Conservation (phyloP, 1,140 invertebrate genomes). For the Bombus confusus region DNA sequence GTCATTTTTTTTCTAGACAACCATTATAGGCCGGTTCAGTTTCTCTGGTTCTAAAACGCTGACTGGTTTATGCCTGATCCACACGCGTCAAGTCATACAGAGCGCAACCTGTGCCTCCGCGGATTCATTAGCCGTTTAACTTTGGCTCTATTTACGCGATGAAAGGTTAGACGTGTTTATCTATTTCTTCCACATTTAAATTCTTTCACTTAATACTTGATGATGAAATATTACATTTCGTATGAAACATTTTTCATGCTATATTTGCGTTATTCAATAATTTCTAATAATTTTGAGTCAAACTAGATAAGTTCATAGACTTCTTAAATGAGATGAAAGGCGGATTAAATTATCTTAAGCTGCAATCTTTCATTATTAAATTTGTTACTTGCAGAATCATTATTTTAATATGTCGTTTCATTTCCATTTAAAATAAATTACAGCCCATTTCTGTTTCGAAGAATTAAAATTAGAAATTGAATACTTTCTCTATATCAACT, state of each 20-base stretch:
- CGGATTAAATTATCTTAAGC: too few species aligned
- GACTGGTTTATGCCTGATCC: conserved; percentile 57
- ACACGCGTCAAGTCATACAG: conserved; percentile 16
- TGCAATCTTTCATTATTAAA: too few species aligned
- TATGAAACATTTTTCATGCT: too few species aligned
- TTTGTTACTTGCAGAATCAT: too few species aligned
- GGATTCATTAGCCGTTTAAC: background rate
- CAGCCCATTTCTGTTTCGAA: background rate
- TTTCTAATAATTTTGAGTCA: too few species aligned
- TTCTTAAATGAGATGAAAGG: too few species aligned
- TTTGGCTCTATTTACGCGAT: background rate
- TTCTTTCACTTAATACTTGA: too few species aligned
- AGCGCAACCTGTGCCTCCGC: conserved; percentile 26
- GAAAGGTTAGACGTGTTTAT: conserved; percentile 2
- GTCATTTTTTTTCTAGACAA: background rate
- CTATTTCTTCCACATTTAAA: background rate
- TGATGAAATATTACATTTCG: too few species aligned
- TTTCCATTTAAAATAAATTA: background rate
- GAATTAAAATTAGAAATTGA: background rate
- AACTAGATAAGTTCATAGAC: too few species aligned
- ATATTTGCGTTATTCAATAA: too few species aligned
- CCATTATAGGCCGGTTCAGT: conserved; percentile 22
- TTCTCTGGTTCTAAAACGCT: conserved; percentile 42
- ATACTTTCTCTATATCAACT: too few species aligned
- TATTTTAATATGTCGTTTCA: background rate